Base-by-base conservation (phyloP, 2,888 invertebrate genomes). In the Drosophila imparisetae region DNA sequence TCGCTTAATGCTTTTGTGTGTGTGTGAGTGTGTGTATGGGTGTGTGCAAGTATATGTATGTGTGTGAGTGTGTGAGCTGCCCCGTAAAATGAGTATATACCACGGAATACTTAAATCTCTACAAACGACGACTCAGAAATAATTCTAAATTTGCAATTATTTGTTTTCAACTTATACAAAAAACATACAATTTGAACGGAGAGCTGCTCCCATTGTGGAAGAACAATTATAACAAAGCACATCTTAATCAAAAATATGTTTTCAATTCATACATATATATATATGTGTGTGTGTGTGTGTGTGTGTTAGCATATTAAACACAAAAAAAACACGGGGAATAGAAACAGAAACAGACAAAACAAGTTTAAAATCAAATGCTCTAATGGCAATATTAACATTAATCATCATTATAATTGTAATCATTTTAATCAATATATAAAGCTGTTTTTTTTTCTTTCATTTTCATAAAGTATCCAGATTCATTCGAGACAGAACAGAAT, bases 371-470 rank as follows among this genome's bases (percentile, higher is more conserved):
- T 40, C 59, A 79, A 79, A 66, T 79, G 68, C 57, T 67, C 52
- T 57, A 69, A 66, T 40, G 49, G 75, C 65, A 81, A 72, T 73
- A 83, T 76, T 79, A 74, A 70, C 75, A 79, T 79, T 63, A 70
- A 66, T 61, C 57, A 65, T 75, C 68, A 75, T 75, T 70, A 75
- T 38, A 48, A 65, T 72, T 36, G 52, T 59, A 69, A 66, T 80
- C 52, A 81, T 57, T 82, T 76, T 82, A 80, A 86, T 80, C 74
- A 86, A 73, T 87, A 86, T 89, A 86, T 86, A 86, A 86, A 89
- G 86, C 86, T 86, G 83, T 78, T 42, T 64, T 66, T 52, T 54
- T 42, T 52, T 40, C 49, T 24, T 27, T 58, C 34, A 32, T 60
- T 61, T 72, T 72, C 50, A 65, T 64, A 63, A 48, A 45, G 57